Percentiles rank a stretch among this genome's conserved stretches.
phyloP scores from a whole-genome alignment of 35 echinoderm and acorn worm species.

The Lytechinus variegatus region DNA sequence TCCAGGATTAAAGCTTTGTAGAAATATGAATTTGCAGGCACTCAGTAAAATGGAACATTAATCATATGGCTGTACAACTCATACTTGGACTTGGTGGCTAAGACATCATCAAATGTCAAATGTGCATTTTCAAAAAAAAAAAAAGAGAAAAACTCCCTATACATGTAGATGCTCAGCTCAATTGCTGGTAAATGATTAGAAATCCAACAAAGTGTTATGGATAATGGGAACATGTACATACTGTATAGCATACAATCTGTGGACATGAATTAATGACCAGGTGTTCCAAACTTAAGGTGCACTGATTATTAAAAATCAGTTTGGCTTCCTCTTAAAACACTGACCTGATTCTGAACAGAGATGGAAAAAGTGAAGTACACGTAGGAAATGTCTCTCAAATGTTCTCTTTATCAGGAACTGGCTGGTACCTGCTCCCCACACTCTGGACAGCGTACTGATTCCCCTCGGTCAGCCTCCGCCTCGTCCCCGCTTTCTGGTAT shows the following conservation, averaged over 20 bases:
- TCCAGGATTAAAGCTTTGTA: not conserved
- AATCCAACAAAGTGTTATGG: too few relatives aligned
- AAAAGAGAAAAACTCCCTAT: too few relatives aligned
- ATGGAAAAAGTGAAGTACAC: not conserved
- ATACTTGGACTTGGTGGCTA: too few relatives aligned
- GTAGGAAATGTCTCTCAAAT: not conserved
- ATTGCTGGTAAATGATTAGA: too few relatives aligned
- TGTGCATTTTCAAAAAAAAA: too few relatives aligned
- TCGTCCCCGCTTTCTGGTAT: slow-evolving; percentile 24
- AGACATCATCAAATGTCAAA: too few relatives aligned
- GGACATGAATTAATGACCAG: not conserved
- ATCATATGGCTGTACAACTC: not conserved
- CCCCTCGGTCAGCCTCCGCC: slow-evolving; percentile 28
- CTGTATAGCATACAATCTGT: not conserved
- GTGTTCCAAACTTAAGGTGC: not conserved
- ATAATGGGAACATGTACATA: too few relatives aligned
- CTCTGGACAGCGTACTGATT: slow-evolving; percentile 24
- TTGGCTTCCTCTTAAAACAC: not conserved
- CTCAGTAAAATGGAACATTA: not conserved
- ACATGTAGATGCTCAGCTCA: too few relatives aligned
- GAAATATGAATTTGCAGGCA: not conserved
- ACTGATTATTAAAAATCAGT: not conserved
- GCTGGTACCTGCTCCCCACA: slow-evolving; percentile 71
- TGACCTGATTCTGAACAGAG: not conserved
- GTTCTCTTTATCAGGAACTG: slow-evolving; percentile 70